Base-by-base conservation (phyloP, 2,797 vertebrate species). In the Anniella stebbinsi region DNA sequence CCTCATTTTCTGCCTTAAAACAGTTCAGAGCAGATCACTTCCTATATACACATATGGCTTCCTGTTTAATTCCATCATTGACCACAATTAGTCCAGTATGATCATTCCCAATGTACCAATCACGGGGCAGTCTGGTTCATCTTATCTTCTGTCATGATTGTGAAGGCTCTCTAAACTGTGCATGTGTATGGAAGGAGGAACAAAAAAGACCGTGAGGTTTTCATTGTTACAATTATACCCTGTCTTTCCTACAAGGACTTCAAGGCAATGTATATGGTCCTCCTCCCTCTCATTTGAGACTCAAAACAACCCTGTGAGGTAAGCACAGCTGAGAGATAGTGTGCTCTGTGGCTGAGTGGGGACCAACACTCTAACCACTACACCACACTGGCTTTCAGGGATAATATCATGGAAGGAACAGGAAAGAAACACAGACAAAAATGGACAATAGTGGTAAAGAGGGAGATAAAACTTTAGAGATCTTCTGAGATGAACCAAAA, bases 1-100 rank as follows among this genome's bases (percentile, higher is more conserved):
- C 57, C 80, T 91, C 66, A 0, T 91, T 92, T 81, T 90, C 54
- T 87, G 87, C 80, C 84, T 1, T n/a, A 57, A 84, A 84, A 51
- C 28, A 69, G 36, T 54, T 78, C 90, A 69, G 57, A 51, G 57
- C 69, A 91, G 45, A 69, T 13, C 57, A 21, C 63, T 0, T 3
- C 25, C 23, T 84, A 63, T n/a, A 92, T 80, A 83, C 36, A 92
- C 82, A 4, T 10, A 78, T 91, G 73, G 54, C 77, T 73, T 75
- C 80, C 41, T 69, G 33, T 63, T 66, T 57, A 28, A 73, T 0
- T 15, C 51, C 11, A 45, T 28, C 30, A 84, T 57, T 87, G 60
- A 83, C 80, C 70, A 54, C 23, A 28, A 76, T 90, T 90, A 87
- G 41, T 38, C 69, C 48, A 69, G 80, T 82, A 36, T 75, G 63